phyloP scores from a whole-genome alignment of 2,797 vertebrate genomes.

The Myripristis jacobus region DNA sequence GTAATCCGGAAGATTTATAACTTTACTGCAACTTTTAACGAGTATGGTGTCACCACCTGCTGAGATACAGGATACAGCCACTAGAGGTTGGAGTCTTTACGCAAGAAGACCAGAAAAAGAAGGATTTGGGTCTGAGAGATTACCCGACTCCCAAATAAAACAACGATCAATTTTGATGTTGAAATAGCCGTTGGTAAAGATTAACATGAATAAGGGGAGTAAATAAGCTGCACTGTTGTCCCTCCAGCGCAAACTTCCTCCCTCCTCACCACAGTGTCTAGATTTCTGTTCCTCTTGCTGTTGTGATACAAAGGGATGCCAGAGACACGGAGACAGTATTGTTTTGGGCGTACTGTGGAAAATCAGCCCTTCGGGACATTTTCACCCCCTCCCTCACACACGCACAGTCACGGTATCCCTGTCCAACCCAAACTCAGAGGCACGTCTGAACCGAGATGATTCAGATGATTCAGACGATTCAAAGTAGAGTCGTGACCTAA shows the following conservation, averaged over 20 bases:
- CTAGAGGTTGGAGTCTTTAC: neutral
- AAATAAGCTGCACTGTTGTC: neutral
- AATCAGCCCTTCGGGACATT: conserved; percentile 28
- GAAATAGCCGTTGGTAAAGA: neutral
- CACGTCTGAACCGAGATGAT: conserved; percentile 32
- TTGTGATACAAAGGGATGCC: neutral
- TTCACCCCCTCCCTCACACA: conserved; percentile 6
- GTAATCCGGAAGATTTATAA: no score
- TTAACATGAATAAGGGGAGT: neutral
- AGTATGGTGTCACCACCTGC: no score
- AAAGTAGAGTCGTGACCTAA: conserved; percentile 6
- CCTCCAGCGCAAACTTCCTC: neutral
- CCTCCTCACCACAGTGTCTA: neutral
- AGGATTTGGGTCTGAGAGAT: neutral
- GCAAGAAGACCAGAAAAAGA: neutral
- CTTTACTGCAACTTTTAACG: no score
- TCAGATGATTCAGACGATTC: conserved; percentile 9
- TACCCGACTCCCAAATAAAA: neutral
- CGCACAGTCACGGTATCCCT: neutral
- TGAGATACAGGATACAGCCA: neutral
- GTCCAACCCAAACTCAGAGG: conserved; percentile 1
- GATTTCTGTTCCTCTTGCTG: neutral
- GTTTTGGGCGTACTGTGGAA: conserved; percentile 1
- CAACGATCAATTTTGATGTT: neutral
- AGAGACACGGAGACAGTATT: conserved; percentile 13